phyloP scores from a whole-genome alignment of 53 echinoderm and acorn worm species.

The Henricia sp. region DNA sequence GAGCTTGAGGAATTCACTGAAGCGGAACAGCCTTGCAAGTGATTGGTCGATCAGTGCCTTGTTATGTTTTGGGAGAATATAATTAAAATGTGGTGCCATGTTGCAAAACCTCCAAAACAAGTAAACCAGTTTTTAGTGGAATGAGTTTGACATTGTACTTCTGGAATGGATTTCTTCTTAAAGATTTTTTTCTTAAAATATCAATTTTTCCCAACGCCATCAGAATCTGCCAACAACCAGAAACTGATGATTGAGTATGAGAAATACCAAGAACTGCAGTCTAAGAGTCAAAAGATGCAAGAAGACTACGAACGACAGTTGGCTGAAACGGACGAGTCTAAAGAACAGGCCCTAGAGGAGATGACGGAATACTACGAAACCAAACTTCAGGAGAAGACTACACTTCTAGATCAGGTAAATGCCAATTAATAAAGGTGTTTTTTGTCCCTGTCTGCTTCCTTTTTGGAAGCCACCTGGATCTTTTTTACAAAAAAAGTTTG shows the following conservation, averaged over 20 bases:
- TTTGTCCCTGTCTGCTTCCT: too few species aligned
- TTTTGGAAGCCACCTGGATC: too few species aligned
- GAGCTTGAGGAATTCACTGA: too few species aligned
- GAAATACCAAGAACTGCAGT: constrained; percentile 98
- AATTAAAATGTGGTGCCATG: too few species aligned
- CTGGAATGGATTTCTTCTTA: background rate
- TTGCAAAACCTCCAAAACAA: too few species aligned
- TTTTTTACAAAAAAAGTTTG: too few species aligned
- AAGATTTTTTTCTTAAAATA: background rate
- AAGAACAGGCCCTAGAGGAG: constrained; percentile 98
- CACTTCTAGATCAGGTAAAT: constrained; percentile 93
- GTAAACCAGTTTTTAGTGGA: too few species aligned
- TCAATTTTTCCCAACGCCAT: background rate
- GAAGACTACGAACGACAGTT: constrained; percentile 99
- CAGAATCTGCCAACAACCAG: constrained; percentile 99
- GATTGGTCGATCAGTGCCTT: too few species aligned
- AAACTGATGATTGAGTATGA: constrained; percentile 99
- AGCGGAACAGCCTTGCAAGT: too few species aligned
- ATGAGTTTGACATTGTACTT: background rate
- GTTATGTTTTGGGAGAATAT: too few species aligned
- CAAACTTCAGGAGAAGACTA: constrained; percentile 97
- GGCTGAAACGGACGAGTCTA: constrained; percentile 97
- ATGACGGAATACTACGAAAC: constrained; percentile 98
- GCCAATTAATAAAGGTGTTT: too few species aligned
- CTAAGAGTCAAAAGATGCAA: constrained; percentile 99